Percentiles rank a stretch among this genome's conserved stretches.
phyloP scores from a whole-genome alignment of 2,888 invertebrate species.

The Xestia xanthographa region DNA sequence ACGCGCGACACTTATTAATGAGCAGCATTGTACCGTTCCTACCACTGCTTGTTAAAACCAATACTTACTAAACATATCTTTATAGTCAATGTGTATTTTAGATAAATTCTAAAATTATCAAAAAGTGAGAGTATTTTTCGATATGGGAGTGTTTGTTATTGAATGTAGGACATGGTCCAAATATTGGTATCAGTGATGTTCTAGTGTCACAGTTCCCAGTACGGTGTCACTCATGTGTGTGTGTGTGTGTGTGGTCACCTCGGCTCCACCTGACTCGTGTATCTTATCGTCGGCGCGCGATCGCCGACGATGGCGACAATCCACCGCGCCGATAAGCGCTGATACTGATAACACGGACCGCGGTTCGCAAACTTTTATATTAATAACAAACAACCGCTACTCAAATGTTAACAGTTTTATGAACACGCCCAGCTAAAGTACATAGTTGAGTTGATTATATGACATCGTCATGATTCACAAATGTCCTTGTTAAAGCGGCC shows the following conservation, averaged over 20 bases:
- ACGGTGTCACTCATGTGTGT: not conserved
- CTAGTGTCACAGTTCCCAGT: slow-evolving; percentile 41
- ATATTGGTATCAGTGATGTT: slow-evolving; percentile 44
- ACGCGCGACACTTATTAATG: slow-evolving; percentile 24
- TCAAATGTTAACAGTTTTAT: slow-evolving; percentile 8
- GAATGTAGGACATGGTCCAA: slow-evolving; percentile 42
- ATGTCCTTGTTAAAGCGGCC: slow-evolving; percentile 28
- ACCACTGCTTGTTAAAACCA: not conserved
- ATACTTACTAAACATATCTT: not conserved
- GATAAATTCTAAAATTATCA: not conserved
- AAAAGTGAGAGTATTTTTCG: slow-evolving; percentile 22
- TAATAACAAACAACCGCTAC: not conserved
- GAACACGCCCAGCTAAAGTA: not conserved
- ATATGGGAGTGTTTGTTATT: not conserved
- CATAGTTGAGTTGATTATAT: not conserved
- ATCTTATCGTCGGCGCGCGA: slow-evolving; percentile 67
- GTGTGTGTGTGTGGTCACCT: slow-evolving; percentile 25
- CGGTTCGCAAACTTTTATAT: slow-evolving; percentile 73
- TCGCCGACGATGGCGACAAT: slow-evolving; percentile 52
- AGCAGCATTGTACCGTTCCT: not conserved
- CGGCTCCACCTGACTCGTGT: slow-evolving; percentile 17
- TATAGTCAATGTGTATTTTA: not conserved
- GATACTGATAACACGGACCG: slow-evolving; percentile 72
- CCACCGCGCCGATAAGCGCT: slow-evolving; percentile 59
- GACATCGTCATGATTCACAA: slow-evolving; percentile 38